Percentiles rank a stretch among this genome's conserved stretches.
Evolutionary conservation across 1,140 invertebrate genomes (phyloP).

Genomic region (Drosophila orosa): DNA sequence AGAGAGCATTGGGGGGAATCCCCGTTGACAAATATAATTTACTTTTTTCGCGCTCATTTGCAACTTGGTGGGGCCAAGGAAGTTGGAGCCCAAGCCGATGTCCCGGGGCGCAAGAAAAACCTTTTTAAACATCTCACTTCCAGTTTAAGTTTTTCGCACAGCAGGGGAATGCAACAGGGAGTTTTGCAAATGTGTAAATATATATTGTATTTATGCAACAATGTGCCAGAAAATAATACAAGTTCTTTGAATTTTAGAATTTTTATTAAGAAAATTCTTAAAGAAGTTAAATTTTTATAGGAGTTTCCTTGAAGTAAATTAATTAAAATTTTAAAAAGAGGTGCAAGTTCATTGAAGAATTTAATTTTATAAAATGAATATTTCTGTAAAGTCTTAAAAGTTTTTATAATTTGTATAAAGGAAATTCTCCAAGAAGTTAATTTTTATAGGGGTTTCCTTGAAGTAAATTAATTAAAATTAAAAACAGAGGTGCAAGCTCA

Average conservation of each 20-base stretch:
- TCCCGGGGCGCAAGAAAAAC: conserved; percentile 61
- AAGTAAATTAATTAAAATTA: neutral
- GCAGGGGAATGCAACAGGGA: conserved; percentile 17
- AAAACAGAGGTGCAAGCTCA: too few species aligned
- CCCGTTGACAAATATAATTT: conserved; percentile 78
- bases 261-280: neutral
- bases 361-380: too few species aligned
- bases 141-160: conserved; percentile 49
- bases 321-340: too few species aligned
- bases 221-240: neutral
- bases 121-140: conserved; percentile 57
- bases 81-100: conserved; percentile 9
- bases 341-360: too few species aligned
- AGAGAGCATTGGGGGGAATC: conserved; percentile 18
- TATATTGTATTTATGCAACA: neutral
- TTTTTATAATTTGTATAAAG: neutral
- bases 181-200: neutral
- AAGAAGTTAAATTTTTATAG: neutral
- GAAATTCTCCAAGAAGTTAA: neutral
- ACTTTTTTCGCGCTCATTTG: conserved; percentile 76
- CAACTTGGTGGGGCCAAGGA: conserved; percentile 41
- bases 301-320: too few species aligned
- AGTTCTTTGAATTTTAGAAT: neutral
- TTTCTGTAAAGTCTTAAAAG: too few species aligned
- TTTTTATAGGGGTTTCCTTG: too few species aligned